Percentiles rank a stretch among this genome's conserved stretches.
Conservation (phyloP, 2,113 vertebrate species). For the Paradisaea rubra region DNA sequence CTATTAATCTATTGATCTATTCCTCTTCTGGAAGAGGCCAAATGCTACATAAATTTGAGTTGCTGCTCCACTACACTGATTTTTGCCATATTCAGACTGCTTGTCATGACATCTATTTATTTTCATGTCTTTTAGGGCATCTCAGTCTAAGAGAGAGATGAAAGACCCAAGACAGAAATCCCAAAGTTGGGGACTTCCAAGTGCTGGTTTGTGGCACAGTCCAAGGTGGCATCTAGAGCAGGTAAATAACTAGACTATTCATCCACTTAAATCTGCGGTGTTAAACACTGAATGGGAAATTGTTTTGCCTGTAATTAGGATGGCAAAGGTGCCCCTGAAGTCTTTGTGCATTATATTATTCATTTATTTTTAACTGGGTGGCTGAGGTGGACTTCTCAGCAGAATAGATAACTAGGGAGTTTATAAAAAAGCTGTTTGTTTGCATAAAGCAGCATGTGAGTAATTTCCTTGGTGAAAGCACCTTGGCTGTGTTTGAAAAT, state of each 20-base stretch:
- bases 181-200: background rate
- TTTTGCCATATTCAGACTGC: background rate
- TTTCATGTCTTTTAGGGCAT: background rate
- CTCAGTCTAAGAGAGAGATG: background rate
- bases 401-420: background rate
- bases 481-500: background rate
- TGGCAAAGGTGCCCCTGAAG: background rate
- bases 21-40: background rate
- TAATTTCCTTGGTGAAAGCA: background rate
- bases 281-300: background rate
- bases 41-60: background rate
- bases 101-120: background rate
- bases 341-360: background rate
- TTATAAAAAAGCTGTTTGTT: background rate
- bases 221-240: background rate
- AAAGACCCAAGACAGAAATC: background rate
- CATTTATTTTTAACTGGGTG: background rate
- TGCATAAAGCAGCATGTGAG: background rate
- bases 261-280: background rate
- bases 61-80: background rate
- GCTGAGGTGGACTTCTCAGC: background rate
- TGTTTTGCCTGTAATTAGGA: background rate
- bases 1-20: background rate
- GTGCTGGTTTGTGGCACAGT: background rate
- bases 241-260: background rate